Conservation (phyloP, 2,113 vertebrate genomes). For the Phainopepla nitens region DNA sequence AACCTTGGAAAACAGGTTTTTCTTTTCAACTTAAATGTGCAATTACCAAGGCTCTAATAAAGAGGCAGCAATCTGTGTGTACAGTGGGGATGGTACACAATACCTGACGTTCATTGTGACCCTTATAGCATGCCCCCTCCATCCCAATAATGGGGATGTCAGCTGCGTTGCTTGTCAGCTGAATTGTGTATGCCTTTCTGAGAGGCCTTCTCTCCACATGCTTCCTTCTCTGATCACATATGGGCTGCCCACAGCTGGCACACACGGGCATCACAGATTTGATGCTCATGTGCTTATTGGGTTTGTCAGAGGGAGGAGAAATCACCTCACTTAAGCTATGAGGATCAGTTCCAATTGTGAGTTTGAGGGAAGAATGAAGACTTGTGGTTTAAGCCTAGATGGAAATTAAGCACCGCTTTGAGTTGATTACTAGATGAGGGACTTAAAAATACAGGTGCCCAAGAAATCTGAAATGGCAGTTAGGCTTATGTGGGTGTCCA, state of each 20-base stretch:
- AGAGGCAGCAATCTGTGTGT: neutral
- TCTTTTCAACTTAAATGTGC: neutral
- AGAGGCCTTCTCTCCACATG: accelerated
- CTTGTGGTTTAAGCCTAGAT: neutral
- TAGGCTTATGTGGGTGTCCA: neutral
- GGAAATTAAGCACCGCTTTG: neutral
- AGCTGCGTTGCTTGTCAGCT: neutral
- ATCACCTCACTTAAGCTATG: accelerated
- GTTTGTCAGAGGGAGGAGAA: neutral
- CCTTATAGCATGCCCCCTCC: neutral
- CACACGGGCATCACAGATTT: neutral
- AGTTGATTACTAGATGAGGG: neutral
- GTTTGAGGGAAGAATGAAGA: neutral
- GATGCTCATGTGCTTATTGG: neutral
- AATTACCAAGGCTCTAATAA: neutral
- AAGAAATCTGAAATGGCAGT: neutral
- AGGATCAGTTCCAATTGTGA: neutral
- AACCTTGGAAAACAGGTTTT: neutral
- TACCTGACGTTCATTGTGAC: neutral
- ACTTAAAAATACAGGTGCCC: neutral
- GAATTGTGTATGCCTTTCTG: neutral
- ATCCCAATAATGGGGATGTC: accelerated
- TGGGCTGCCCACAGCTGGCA: neutral
- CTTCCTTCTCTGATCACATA: accelerated
- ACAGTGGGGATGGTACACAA: accelerated